phyloP scores from a whole-genome alignment of 2,797 vertebrate genomes.

The Propithecus perrieri region DNA sequence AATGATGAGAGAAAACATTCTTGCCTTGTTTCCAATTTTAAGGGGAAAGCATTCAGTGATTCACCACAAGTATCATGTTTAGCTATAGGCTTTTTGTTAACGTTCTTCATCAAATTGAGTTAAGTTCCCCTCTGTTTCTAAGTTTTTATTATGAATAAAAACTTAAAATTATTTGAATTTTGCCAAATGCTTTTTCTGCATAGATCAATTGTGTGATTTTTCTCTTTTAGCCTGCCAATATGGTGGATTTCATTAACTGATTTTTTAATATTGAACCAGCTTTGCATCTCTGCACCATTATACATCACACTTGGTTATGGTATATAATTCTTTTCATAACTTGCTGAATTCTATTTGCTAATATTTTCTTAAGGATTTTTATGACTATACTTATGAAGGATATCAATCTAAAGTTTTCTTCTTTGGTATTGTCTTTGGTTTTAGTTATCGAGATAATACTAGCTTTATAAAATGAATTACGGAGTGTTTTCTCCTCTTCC shows the following conservation, averaged over 20 bases:
- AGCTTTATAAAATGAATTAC: background rate
- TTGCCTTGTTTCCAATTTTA: background rate
- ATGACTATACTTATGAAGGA: background rate
- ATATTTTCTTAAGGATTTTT: background rate
- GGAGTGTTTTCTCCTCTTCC: background rate
- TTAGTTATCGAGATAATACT: background rate
- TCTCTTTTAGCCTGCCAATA: background rate
- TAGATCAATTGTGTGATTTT: background rate
- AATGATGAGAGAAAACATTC: background rate
- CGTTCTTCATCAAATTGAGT: background rate
- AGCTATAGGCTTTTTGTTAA: background rate
- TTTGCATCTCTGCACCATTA: background rate
- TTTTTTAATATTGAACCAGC: background rate
- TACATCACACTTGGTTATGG: background rate
- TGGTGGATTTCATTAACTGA: background rate
- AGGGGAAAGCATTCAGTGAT: background rate
- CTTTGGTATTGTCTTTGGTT: background rate
- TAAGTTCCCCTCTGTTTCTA: background rate
- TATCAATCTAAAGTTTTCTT: background rate
- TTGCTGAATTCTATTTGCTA: background rate
- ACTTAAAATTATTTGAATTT: no score
- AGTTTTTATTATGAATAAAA: background rate
- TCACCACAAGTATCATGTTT: background rate
- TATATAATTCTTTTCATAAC: background rate
- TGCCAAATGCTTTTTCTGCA: background rate